phyloP scores from a whole-genome alignment of 2,888 invertebrate genomes.

The Helicoverpa assulta region DNA sequence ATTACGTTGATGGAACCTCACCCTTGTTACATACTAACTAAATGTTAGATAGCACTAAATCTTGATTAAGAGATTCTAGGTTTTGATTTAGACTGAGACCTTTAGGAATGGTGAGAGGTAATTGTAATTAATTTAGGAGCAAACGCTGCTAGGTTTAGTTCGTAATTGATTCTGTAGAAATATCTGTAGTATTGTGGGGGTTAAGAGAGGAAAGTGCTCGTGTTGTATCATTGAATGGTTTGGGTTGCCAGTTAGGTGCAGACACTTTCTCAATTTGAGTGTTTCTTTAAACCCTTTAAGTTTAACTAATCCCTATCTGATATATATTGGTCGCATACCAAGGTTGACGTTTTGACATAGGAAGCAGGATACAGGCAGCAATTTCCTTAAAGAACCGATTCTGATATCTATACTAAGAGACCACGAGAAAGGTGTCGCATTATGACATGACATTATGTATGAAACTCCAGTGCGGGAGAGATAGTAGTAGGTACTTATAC shows the following conservation, averaged over 20 bases:
- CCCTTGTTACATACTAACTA: slow-evolving; percentile 41
- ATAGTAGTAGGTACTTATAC: too few species aligned
- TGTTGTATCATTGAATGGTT: slow-evolving; percentile 6
- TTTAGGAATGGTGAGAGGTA: slow-evolving; percentile 25
- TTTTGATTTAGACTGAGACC: slow-evolving; percentile 47
- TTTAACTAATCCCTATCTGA: too few species aligned
- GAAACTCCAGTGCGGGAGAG: too few species aligned
- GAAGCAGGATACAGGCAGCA: too few species aligned
- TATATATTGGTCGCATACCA: too few species aligned
- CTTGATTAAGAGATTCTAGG: slow-evolving; percentile 57
- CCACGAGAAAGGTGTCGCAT: too few species aligned
- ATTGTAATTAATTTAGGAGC: slow-evolving; percentile 49
- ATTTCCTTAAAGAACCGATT: too few species aligned
- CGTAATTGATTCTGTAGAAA: slow-evolving; percentile 42
- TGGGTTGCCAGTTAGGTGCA: slow-evolving; percentile 11
- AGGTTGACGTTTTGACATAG: too few species aligned
- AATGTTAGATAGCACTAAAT: slow-evolving; percentile 37
- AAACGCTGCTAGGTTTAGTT: slow-evolving; percentile 31
- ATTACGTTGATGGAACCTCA: slow-evolving; percentile 68
- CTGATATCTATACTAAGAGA: too few species aligned
- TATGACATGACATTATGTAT: too few species aligned
- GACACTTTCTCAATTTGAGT: not conserved
- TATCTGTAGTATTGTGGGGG: slow-evolving; percentile 25
- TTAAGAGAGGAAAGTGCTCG: slow-evolving; percentile 7
- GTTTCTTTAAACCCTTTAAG: too few species aligned